phyloP scores from a whole-genome alignment of 2,113 vertebrate genomes.

The Mus spicilegus region DNA sequence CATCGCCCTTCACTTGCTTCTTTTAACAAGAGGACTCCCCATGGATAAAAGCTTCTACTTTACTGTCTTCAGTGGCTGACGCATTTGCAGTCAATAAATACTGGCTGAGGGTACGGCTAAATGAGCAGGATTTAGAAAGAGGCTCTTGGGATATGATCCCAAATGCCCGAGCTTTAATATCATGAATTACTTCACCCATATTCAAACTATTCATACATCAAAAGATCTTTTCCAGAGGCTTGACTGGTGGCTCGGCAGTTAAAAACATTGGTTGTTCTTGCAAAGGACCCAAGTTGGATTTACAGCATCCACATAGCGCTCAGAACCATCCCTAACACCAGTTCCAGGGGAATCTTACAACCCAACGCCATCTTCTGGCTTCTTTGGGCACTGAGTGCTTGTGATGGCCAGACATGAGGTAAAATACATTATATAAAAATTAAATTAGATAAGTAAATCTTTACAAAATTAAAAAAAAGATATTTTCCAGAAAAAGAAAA shows the following conservation, averaged over 20 bases:
- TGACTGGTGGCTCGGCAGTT: background rate
- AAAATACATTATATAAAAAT: background rate
- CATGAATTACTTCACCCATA: background rate
- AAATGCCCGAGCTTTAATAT: background rate
- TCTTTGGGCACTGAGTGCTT: background rate
- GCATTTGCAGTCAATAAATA: background rate
- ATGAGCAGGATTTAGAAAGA: background rate
- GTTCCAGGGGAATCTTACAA: background rate
- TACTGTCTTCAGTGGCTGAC: background rate
- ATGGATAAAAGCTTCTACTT: background rate
- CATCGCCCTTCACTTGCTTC: background rate
- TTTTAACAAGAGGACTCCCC: background rate
- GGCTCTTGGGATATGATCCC: background rate
- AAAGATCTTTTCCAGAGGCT: background rate
- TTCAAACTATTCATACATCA: background rate
- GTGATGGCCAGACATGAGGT: background rate
- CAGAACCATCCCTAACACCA: background rate
- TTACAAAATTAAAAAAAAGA: background rate
- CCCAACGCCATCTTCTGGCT: background rate
- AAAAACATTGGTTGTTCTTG: background rate
- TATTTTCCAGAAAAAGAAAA: background rate
- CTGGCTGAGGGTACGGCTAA: background rate
- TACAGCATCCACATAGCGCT: no score
- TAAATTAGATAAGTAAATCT: background rate
- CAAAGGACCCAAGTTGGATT: background rate